Evolutionary conservation across 2,888 invertebrate genomes (phyloP).

Genomic region (Eupithecia exiguata): DNA sequence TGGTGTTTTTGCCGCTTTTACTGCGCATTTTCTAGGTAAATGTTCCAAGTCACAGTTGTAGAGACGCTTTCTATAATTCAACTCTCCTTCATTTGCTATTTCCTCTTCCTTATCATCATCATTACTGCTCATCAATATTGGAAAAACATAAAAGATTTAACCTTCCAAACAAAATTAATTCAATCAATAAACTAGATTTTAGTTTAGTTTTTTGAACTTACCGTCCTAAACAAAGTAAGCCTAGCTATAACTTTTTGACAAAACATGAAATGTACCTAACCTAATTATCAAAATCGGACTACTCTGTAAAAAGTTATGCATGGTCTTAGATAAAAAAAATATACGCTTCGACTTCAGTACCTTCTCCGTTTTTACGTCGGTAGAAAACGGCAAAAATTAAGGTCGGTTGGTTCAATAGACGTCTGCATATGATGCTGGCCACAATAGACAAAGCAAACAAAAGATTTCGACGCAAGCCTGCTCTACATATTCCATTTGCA

Average conservation of each 20-base stretch:
- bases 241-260: not conserved
- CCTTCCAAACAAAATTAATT: not conserved
- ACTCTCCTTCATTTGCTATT: not conserved
- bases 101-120: not conserved
- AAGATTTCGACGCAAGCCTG: not conserved
- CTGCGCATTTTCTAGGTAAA: slow-evolving; percentile 28
- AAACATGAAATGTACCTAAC: not conserved
- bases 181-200: not conserved
- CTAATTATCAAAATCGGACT: too few species aligned
- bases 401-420: not conserved
- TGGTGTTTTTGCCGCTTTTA: slow-evolving; percentile 29
- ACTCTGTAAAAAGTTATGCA: too few species aligned
- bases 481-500: slow-evolving; percentile 13
- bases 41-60: slow-evolving; percentile 18
- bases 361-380: too few species aligned
- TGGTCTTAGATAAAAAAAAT: too few species aligned
- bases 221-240: not conserved
- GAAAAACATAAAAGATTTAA: not conserved
- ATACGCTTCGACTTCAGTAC: too few species aligned
- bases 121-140: not conserved
- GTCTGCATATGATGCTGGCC: not conserved
- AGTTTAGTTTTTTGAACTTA: too few species aligned
- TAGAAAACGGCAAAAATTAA: too few species aligned
- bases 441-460: not conserved
- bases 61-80: slow-evolving; percentile 1